Evolutionary conservation across 2,888 invertebrate species (phyloP), one percentile per base, ranked within the genome.

Genomic region (Rotaria magnacalcarata): DNA sequence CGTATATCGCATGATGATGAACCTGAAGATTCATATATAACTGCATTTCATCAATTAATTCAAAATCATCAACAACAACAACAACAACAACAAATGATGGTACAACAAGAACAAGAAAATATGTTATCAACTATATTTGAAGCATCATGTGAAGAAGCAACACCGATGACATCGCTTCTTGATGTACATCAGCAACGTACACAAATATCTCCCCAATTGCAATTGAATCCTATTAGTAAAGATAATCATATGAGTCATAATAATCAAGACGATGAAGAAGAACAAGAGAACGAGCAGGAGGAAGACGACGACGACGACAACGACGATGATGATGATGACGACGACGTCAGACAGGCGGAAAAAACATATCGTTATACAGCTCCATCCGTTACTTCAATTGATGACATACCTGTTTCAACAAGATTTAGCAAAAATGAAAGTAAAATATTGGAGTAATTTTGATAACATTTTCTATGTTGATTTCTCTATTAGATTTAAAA

Each of bases 121-220:
- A 75, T 75, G 75, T 11, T 75, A 75, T 43, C 43, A 10, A 75
- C 75, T 24, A 75, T 75, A 43, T 75, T 75, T n/a, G 75, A 75
- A 47, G 75, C 75, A 75, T 75, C 75, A 24, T 75, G 75, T 75
- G 75, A 75, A 75, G 75, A 75, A 11, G 75, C 75, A 43, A 75
- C 75, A 47, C 75, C 75, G 2, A 75, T 75, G 75, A 75, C 75
- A 75, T 75, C 75, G 24, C 43, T 75, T 5, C 24, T 75, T 47
- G 75, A 75, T 43, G 75, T 75, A 43, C 75, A 75, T 75, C 47
- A 75, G 11, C 75, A 43, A 75, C 16, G 47, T 43, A 21, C 16
- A 41, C 75, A 75, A 21, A 4, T 19, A 43, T 75, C 75, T 2
- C 75, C 67, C 16, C 27, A 27, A 27, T 21, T 21, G 7, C 54